These are phyloP conservation scores for Bujurquina vittata DNA, from an alignment of 2,113 vertebrate genomes.

Conservation along the genomic window DNA sequence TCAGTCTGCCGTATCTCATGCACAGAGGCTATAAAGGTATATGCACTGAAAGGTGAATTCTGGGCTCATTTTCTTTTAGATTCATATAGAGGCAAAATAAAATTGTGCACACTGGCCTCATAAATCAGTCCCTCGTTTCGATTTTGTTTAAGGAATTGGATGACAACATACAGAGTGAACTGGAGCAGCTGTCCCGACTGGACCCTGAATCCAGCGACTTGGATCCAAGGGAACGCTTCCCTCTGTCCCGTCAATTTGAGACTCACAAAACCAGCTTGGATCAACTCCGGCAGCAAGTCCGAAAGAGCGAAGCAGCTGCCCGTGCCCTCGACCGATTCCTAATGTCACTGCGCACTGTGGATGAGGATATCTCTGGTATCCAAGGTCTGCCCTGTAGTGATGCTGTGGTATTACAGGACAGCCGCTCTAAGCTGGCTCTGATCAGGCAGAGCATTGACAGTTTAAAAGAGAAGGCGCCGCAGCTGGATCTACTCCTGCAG, in stretches of 20 bases:
- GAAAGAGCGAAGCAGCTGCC: slow-evolving; percentile 79
- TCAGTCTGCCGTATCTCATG: too few species aligned
- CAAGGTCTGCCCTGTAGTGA: slow-evolving; percentile 56
- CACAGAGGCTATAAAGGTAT: too few species aligned
- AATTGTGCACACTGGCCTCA: neutral
- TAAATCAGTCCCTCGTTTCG: neutral
- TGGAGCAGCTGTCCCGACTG: slow-evolving; percentile 81
- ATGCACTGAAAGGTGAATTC: too few species aligned
- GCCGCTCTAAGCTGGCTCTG: slow-evolving; percentile 58
- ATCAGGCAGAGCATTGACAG: slow-evolving; percentile 75
- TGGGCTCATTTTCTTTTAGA: too few species aligned
- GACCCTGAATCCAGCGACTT: slow-evolving; percentile 79
- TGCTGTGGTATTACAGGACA: slow-evolving; percentile 54
- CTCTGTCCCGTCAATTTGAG: slow-evolving; percentile 76
- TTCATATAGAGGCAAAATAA: too few species aligned
- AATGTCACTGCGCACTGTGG: slow-evolving; percentile 81
- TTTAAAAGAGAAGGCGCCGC: slow-evolving; percentile 83
- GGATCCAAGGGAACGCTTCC: slow-evolving; percentile 81
- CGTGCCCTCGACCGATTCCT: slow-evolving; percentile 87
- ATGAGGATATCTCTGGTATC: slow-evolving; percentile 70
- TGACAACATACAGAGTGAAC: slow-evolving; percentile 81
- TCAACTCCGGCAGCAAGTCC: slow-evolving; percentile 80
- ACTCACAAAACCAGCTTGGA: slow-evolving; percentile 84
- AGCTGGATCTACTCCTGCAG: slow-evolving; percentile 84
- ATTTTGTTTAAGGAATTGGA: slow-evolving; percentile 73